A percentile compares a stretch with the other conserved stretches of the same genome.
These are phyloP conservation scores for Brachionus koreanus DNA, from an alignment of 1,140 invertebrate species.

Conservation along the genomic window DNA sequence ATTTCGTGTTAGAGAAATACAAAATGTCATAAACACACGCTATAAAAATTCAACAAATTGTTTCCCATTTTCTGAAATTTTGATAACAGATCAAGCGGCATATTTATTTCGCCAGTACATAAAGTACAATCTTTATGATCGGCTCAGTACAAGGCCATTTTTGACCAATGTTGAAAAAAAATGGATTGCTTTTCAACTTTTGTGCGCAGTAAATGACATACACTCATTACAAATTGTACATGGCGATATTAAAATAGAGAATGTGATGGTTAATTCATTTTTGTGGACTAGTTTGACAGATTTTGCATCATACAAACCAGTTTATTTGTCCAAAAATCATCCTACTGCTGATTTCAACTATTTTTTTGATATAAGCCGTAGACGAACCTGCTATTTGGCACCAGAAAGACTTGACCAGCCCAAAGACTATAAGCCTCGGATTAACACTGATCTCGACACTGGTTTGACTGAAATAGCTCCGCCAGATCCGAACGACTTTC, in stretches of 20 bases:
- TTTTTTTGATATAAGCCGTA: constrained; percentile 94
- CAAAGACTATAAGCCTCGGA: constrained; percentile 47
- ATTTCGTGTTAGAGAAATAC: background rate
- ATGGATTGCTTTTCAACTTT: constrained; percentile 97
- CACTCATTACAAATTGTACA: constrained; percentile 76
- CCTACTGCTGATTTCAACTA: constrained; percentile 94
- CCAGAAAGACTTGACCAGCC: constrained; percentile 71
- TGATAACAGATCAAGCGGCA: constrained; percentile 9
- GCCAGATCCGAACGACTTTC: constrained; percentile 61
- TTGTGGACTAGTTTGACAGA: constrained; percentile 92
- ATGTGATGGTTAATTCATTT: constrained; percentile 94
- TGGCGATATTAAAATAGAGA: constrained; percentile 97
- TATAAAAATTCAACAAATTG: constrained; percentile 23
- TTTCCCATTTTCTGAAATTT: constrained; percentile 18
- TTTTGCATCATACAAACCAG: constrained; percentile 97
- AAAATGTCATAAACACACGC: background rate
- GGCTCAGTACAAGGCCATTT: constrained; percentile 94
- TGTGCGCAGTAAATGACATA: constrained; percentile 87
- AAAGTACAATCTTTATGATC: constrained; percentile 92
- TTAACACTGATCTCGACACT: constrained; percentile 48
- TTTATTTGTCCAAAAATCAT: constrained; percentile 64
- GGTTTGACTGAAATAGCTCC: constrained; percentile 51
- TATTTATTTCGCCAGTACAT: constrained; percentile 73
- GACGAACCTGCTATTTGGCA: constrained; percentile 89
- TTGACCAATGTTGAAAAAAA: constrained; percentile 87